phyloP scores from a whole-genome alignment of 2,797 vertebrate genomes.

The Synaphobranchus kaupii region DNA sequence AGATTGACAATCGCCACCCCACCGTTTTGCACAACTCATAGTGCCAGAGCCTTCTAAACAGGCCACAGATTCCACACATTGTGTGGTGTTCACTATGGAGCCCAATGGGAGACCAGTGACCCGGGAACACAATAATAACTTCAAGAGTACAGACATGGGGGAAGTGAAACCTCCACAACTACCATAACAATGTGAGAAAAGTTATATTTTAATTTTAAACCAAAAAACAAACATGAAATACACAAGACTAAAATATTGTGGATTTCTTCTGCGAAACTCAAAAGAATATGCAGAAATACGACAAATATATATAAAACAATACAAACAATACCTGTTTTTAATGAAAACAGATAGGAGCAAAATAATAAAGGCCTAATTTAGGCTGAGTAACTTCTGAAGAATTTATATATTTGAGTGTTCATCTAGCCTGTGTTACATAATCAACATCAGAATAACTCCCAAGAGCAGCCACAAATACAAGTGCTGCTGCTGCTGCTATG shows the following conservation, averaged over 20 bases:
- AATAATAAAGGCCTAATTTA: background rate
- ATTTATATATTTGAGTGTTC: background rate
- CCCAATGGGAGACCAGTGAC: background rate
- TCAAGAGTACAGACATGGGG: background rate
- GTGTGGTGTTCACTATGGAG: background rate
- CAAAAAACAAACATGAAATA: background rate
- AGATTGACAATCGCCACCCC: background rate
- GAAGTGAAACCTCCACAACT: background rate
- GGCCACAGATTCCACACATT: background rate
- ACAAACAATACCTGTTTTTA: background rate
- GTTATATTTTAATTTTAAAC: background rate
- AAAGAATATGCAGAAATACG: background rate
- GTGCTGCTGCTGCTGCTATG: background rate
- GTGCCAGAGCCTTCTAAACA: background rate
- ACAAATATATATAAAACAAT: background rate
- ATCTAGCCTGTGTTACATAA: background rate
- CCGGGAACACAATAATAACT: background rate
- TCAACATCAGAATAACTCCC: background rate
- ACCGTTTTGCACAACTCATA: background rate
- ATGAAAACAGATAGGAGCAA: background rate
- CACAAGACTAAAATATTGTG: background rate
- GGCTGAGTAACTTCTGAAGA: background rate
- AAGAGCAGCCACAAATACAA: background rate
- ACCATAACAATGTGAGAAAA: background rate
- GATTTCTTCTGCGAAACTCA: background rate